Conservation (phyloP, 2,113 vertebrate genomes). For the Sander lucioperca region DNA sequence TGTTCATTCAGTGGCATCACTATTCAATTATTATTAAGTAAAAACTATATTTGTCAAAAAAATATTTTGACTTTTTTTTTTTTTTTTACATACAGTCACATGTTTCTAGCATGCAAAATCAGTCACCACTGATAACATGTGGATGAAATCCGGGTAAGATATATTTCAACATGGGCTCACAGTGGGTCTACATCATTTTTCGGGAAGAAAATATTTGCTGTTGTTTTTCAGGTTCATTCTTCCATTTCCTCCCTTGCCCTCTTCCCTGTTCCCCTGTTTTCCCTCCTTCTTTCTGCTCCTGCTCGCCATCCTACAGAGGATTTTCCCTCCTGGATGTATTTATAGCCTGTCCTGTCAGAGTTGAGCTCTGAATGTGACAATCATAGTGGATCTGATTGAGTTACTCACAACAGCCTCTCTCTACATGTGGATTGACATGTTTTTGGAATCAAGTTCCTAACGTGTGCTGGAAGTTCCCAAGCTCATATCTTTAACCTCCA, state of each 20-base stretch:
- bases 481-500: neutral
- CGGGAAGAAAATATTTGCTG: neutral
- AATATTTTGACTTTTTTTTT: neutral
- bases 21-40: too few species aligned
- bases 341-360: conserved; percentile 42
- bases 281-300: neutral
- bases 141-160: neutral
- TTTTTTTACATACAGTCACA: too few species aligned
- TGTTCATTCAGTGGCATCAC: neutral
- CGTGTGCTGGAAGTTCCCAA: neutral
- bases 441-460: conserved; percentile 3
- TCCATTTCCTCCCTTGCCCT: neutral
- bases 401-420: conserved; percentile 41
- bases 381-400: conserved; percentile 41
- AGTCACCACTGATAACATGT: neutral
- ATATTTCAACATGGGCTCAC: neutral
- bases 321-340: conserved; percentile 42
- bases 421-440: conserved; percentile 32
- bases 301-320: conserved; percentile 9
- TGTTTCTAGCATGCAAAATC: neutral
- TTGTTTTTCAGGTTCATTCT: neutral
- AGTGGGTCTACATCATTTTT: neutral
- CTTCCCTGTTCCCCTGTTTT: neutral
- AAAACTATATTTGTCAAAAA: neutral
- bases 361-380: conserved; percentile 41